Conservation (phyloP, 2,797 vertebrate species). For the Pempheris klunzingeri region DNA sequence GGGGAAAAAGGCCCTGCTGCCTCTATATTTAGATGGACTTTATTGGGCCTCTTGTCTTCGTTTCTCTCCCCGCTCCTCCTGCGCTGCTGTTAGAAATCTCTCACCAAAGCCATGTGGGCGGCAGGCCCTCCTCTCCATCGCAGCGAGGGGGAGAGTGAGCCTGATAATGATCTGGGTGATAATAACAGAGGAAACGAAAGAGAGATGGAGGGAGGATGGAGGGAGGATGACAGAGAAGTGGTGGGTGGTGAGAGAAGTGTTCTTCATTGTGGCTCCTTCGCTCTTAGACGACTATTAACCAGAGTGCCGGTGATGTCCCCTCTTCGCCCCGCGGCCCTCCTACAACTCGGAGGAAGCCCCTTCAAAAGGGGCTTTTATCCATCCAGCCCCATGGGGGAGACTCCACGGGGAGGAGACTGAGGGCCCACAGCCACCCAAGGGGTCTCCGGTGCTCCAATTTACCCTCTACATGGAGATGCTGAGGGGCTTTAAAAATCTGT, state of each 20-base stretch:
- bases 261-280: conserved; percentile 50
- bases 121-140: conserved; percentile 68
- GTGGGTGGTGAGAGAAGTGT: conserved; percentile 64
- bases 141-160: conserved; percentile 62
- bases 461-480: not conserved
- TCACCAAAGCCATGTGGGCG: conserved; percentile 80
- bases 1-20: conserved; percentile 73
- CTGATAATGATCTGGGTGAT: conserved; percentile 79
- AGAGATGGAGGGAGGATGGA: conserved; percentile 58
- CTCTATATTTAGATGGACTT: conserved; percentile 87
- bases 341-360: conserved; percentile 1
- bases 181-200: conserved; percentile 78
- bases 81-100: conserved; percentile 76
- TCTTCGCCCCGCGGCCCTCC: not conserved
- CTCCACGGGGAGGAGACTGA: conserved; percentile 1
- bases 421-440: not conserved
- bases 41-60: conserved; percentile 82
- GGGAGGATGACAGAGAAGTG: conserved; percentile 62
- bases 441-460: conserved; percentile 1
- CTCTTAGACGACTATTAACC: conserved; percentile 53
- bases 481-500: conserved; percentile 2
- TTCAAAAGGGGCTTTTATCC: conserved; percentile 5
- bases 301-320: conserved; percentile 43
- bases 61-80: conserved; percentile 52
- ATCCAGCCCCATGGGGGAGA: conserved; percentile 2